Base-by-base conservation (phyloP, 2,888 invertebrate genomes). In the Drosophila diplacantha region DNA sequence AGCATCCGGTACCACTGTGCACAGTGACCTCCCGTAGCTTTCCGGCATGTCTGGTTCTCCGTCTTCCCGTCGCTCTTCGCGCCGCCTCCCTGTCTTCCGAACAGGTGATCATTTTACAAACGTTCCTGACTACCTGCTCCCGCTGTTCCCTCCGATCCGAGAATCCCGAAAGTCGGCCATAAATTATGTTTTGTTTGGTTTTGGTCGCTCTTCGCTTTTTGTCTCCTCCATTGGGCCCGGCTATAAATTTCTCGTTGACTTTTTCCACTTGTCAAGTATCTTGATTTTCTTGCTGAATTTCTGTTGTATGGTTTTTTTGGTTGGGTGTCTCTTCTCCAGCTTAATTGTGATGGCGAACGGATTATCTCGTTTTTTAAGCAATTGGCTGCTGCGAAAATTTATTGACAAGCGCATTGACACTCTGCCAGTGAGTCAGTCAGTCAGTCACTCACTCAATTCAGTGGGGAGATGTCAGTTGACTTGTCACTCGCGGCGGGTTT, bases 21-120 rank as follows among this genome's bases (percentile, higher is more conserved):
- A 68, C 41, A 72, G 39, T 69, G 75, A 70, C 73, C 82, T 69
- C 83, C 79, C 77, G 79, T 83, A 73, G 79, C 61, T 82, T 67
- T 67, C 26, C 14, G 51, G 61, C 51, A 24, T 59, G 59, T 59
- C 59, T 59, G 59, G 34, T 20, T 32, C 37, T 49, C 44, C 37
- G 16, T 54, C 54, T 41, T n/a, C 39, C 32, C 26, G 31, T 39
- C 57, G 39, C 39, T 29, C 32, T 37, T 34, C 31, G 14, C 37
- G 26, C 43, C 54, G 38, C 24, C 38, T 8, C 24, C 61, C 39
- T 47, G 16, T 35, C 41, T 26, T 26, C 43, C 37, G 63, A 80
- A 84, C 81, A 81, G 81, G 85, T 84, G 85, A 84, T 81, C 81
- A 72, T 59, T 80, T 74, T 75, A 73, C 70, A 72, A 74, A 70